Conservation (phyloP, 2,113 vertebrate species). For the Hypomesus transpacificus region DNA sequence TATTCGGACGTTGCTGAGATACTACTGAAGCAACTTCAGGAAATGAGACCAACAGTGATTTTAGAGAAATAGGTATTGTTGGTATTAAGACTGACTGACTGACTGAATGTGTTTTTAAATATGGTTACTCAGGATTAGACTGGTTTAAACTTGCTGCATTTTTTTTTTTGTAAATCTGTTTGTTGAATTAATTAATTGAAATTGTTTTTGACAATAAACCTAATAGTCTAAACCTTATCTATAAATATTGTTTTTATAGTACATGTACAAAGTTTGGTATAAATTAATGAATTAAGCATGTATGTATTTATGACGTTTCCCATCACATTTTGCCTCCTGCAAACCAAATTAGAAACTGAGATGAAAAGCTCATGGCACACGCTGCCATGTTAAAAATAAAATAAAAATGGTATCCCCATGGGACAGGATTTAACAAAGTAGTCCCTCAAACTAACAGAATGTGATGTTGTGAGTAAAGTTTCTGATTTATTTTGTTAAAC, state of each 20-base stretch:
- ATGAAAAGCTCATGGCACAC: slow-evolving; percentile 51
- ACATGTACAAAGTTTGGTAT: slow-evolving; percentile 46
- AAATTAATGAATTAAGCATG: slow-evolving; percentile 75
- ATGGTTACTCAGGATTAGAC: slow-evolving; percentile 74
- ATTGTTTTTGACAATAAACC: slow-evolving; percentile 29
- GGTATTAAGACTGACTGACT: slow-evolving; percentile 22
- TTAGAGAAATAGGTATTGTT: slow-evolving; percentile 67
- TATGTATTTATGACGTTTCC: slow-evolving; percentile 76
- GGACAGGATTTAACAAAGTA: slow-evolving; percentile 79
- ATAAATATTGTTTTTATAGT: slow-evolving; percentile 46
- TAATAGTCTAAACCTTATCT: slow-evolving; percentile 37
- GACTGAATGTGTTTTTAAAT: slow-evolving; percentile 44
- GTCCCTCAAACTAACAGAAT: slow-evolving; percentile 66
- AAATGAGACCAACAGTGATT: slow-evolving; percentile 85
- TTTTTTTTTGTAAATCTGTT: slow-evolving; percentile 16
- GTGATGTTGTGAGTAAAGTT: slow-evolving; percentile 80
- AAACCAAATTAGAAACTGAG: slow-evolving; percentile 44
- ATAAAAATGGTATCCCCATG: slow-evolving; percentile 84
- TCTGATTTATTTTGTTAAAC: slow-evolving; percentile 77
- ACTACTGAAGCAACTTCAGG: slow-evolving; percentile 89
- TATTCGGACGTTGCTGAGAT: slow-evolving; percentile 75
- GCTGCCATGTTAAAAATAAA: too few species aligned
- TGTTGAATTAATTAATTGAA: not conserved
- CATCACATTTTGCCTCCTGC: slow-evolving; percentile 72
- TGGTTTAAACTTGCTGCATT: slow-evolving; percentile 47